These are phyloP conservation scores for Platycheirus rosarum DNA, from an alignment of 2,888 invertebrate species.

Conservation along the genomic window DNA sequence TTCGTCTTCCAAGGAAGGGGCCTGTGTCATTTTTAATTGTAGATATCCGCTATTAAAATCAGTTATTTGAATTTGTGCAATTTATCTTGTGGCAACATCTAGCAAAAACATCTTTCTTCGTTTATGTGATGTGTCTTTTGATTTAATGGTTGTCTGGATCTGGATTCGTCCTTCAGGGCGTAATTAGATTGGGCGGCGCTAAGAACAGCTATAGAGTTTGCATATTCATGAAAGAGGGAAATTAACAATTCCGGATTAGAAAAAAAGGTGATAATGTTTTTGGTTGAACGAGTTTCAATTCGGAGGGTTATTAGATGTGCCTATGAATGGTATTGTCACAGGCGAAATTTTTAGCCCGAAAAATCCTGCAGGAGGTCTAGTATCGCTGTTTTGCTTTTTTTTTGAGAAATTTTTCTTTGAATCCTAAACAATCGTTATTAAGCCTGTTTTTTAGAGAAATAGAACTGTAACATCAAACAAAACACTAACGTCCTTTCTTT, in stretches of 20 bases:
- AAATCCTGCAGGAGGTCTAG: too few relatives aligned
- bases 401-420: too few relatives aligned
- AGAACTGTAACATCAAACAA: too few relatives aligned
- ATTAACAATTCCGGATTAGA: not conserved
- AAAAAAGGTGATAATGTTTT: not conserved
- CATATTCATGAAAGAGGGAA: too few relatives aligned
- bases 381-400: too few relatives aligned
- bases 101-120: slow-evolving; percentile 45
- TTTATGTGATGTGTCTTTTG: slow-evolving; percentile 16
- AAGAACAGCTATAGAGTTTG: slow-evolving; percentile 15
- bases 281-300: too few relatives aligned
- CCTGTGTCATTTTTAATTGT: slow-evolving; percentile 73
- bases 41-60: slow-evolving; percentile 74
- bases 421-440: too few relatives aligned
- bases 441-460: too few relatives aligned
- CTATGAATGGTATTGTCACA: too few relatives aligned
- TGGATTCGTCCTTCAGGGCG: slow-evolving; percentile 59
- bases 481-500: too few relatives aligned
- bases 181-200: slow-evolving; percentile 63
- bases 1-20: slow-evolving; percentile 44
- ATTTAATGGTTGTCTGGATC: slow-evolving; percentile 61
- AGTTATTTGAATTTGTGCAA: slow-evolving; percentile 72
- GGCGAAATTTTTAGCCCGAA: too few relatives aligned
- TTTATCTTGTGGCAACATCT: slow-evolving; percentile 69
- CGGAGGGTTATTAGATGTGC: too few relatives aligned